These are phyloP conservation scores for Chondrosia reniformis DNA, from an alignment of 37 sponge, comb jelly and placozoan species.

Conservation along the genomic window DNA sequence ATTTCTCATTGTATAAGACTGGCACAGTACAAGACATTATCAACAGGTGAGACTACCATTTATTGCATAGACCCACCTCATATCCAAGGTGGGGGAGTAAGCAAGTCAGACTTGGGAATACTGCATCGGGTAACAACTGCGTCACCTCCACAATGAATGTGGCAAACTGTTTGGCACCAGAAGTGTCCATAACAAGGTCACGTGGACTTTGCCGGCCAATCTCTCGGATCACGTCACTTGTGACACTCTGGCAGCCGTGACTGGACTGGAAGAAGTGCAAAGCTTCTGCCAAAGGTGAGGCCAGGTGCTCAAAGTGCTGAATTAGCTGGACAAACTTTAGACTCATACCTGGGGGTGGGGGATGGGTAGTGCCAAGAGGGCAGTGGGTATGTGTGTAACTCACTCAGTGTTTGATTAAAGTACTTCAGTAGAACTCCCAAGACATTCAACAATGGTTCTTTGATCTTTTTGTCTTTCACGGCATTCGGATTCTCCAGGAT, in stretches of 20 bases:
- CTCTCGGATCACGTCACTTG: conserved; percentile 34
- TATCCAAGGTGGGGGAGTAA: conserved; percentile 83
- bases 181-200: conserved; percentile 75
- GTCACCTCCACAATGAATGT: conserved; percentile 70
- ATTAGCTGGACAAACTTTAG: conserved; percentile 85
- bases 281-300: conserved; percentile 43
- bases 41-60: background rate
- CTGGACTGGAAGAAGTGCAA: too few species aligned
- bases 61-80: conserved; percentile 47
- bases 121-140: conserved; percentile 36
- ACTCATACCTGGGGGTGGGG: conserved; percentile 55
- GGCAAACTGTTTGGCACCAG: conserved; percentile 69
- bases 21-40: too few species aligned
- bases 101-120: conserved; percentile 57
- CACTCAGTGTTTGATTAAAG: conserved; percentile 75
- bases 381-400: conserved; percentile 19
- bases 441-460: conserved; percentile 54
- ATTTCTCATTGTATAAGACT: conserved; percentile 85
- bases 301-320: conserved; percentile 87
- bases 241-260: too few species aligned
- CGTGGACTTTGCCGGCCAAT: conserved; percentile 64
- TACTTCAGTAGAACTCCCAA: conserved; percentile 63
- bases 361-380: background rate
- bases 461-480: conserved; percentile 46
- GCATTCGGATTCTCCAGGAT: conserved; percentile 68